Conservation (phyloP, 2,797 vertebrate species). For the Poeciliopsis turneri region DNA sequence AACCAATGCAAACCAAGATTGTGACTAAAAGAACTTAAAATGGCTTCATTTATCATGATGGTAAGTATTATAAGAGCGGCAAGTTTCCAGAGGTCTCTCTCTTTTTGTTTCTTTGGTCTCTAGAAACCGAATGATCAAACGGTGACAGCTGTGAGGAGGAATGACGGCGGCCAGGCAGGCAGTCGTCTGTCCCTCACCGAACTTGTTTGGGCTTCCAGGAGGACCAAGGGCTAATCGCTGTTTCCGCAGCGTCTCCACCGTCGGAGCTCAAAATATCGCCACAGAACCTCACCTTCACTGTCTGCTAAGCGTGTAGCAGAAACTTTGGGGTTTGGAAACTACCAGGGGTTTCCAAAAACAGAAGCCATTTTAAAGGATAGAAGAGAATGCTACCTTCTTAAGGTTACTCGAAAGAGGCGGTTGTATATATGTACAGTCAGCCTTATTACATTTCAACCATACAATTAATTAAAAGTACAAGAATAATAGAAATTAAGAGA, state of each 20-base stretch:
- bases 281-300: not conserved
- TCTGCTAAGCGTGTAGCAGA: slow-evolving; percentile 3
- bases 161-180: not conserved
- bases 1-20: not conserved
- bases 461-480: not conserved
- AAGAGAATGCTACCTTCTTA: not conserved
- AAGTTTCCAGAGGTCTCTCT: not conserved
- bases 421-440: not conserved
- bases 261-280: not conserved
- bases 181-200: not conserved
- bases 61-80: not conserved
- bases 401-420: not conserved
- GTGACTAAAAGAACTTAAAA: not conserved
- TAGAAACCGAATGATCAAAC: slow-evolving; percentile 2
- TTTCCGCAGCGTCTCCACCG: not conserved
- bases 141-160: slow-evolving; percentile 16
- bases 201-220: not conserved
- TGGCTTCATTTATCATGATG: not conserved
- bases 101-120: slow-evolving; percentile 7
- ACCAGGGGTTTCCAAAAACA: not conserved
- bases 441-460: not conserved
- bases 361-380: not conserved
- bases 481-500: not conserved
- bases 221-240: slow-evolving; percentile 31
- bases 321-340: too few species aligned